These are phyloP conservation scores for Orchestes rusci DNA, from an alignment of 2,888 invertebrate species.

Conservation along the genomic window DNA sequence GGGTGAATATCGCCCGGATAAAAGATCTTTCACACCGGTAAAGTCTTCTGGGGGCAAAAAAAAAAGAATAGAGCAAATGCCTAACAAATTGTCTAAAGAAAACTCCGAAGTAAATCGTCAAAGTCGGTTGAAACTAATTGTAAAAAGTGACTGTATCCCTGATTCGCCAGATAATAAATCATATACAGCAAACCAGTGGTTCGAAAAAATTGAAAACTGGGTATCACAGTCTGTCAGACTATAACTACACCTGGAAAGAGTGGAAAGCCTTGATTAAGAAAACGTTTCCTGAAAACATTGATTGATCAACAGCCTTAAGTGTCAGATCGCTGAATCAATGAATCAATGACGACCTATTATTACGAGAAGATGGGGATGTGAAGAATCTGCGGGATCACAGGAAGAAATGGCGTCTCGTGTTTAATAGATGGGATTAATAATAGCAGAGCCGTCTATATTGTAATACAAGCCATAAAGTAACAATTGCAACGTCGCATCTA, in stretches of 20 bases:
- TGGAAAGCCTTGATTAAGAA: constrained; percentile 20
- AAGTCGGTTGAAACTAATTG: background rate
- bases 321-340: constrained; percentile 4
- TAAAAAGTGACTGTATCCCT: constrained; percentile 16
- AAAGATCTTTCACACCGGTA: no score
- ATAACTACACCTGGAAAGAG: constrained; percentile 23
- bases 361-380: constrained; percentile 19
- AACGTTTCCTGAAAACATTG: constrained; percentile 19
- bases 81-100: constrained; percentile 4
- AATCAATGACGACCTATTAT: constrained; percentile 20
- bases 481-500: no score
- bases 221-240: constrained; percentile 22
- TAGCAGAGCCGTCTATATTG: no score
- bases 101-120: constrained; percentile 8
- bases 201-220: constrained; percentile 21
- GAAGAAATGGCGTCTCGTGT: background rate
- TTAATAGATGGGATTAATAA: background rate
- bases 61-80: constrained; percentile 2
- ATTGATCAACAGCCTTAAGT: constrained; percentile 13
- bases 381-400: background rate
- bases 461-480: no score
- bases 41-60: no score
- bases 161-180: constrained; percentile 13
- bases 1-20: no score
- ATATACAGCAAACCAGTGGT: constrained; percentile 13